Conservation (phyloP, 2,888 invertebrate genomes). For the Heliconius sara region DNA sequence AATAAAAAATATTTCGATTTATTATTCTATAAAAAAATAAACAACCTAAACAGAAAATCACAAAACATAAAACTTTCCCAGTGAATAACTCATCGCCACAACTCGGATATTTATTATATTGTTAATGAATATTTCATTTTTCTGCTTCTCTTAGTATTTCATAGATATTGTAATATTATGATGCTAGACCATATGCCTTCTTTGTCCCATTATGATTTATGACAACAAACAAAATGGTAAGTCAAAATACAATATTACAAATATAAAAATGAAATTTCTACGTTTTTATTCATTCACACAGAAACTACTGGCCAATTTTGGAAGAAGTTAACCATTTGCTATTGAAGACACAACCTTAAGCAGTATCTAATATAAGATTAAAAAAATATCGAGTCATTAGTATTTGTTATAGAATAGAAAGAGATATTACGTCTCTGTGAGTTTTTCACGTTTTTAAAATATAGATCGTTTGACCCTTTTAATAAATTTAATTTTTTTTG, state of each 20-base stretch:
- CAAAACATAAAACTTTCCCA: not conserved
- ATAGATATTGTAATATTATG: not conserved
- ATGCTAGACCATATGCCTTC: not conserved
- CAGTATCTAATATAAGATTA: too few species aligned
- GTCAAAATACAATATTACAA: too few species aligned
- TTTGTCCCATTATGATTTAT: not conserved
- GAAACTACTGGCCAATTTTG: not conserved
- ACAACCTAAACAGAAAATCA: not conserved
- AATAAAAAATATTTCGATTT: too few species aligned
- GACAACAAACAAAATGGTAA: too few species aligned
- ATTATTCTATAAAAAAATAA: too few species aligned
- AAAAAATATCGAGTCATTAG: not conserved
- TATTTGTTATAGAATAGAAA: not conserved
- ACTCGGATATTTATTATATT: too few species aligned
- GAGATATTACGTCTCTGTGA: not conserved
- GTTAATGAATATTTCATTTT: not conserved
- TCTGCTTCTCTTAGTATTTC: not conserved
- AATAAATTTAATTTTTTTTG: too few species aligned
- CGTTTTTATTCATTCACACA: not conserved
- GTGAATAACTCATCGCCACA: too few species aligned
- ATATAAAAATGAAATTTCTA: not conserved
- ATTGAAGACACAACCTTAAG: too few species aligned
- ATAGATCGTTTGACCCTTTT: too few species aligned
- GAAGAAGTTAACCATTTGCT: too few species aligned
- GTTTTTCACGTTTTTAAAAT: not conserved